A percentile compares a stretch with the other conserved stretches of the same genome.
Evolutionary conservation across 1,140 invertebrate genomes (phyloP).

Genomic region (Drosophila ogumai): DNA sequence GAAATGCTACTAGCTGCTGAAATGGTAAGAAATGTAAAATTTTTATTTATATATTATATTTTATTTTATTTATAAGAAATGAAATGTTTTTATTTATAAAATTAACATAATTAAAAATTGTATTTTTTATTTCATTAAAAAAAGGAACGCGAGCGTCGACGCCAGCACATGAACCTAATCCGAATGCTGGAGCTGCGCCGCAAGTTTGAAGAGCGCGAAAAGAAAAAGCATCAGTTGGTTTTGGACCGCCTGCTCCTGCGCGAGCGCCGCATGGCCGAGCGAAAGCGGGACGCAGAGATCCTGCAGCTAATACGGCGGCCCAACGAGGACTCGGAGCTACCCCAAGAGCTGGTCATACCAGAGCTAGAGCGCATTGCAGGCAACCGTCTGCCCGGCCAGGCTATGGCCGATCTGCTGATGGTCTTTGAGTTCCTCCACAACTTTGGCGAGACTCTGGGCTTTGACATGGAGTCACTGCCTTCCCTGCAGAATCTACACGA

Average conservation of each 20-base stretch:
- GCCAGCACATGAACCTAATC: constrained; percentile 95
- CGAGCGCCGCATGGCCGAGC: constrained; percentile 93
- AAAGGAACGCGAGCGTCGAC: constrained; percentile 94
- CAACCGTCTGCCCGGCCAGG: constrained; percentile 92
- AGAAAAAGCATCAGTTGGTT: constrained; percentile 90
- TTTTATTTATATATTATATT: too few species aligned
- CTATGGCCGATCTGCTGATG: constrained; percentile 96
- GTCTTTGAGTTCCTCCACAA: constrained; percentile 98
- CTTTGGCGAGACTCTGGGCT: constrained; percentile 96
- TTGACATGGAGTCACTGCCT: constrained; percentile 95
- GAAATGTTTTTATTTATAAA: too few species aligned
- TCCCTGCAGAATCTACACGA: constrained; percentile 94
- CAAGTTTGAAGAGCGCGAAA: constrained; percentile 94
- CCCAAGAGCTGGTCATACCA: constrained; percentile 91
- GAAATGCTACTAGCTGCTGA: constrained; percentile 93
- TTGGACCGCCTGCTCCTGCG: constrained; percentile 79
- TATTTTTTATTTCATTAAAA: too few species aligned
- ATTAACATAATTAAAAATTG: too few species aligned
- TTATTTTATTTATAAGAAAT: too few species aligned
- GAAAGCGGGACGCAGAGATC: constrained; percentile 93
- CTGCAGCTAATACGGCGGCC: constrained; percentile 93
- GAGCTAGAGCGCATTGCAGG: constrained; percentile 92
- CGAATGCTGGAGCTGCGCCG: constrained; percentile 94
- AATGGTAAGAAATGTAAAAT: constrained; percentile 87
- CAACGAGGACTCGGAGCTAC: constrained; percentile 93